A percentile compares a stretch with the other conserved stretches of the same genome.
Evolutionary conservation across 1,140 invertebrate genomes (phyloP).

Genomic region (Ectropis grisescens): DNA sequence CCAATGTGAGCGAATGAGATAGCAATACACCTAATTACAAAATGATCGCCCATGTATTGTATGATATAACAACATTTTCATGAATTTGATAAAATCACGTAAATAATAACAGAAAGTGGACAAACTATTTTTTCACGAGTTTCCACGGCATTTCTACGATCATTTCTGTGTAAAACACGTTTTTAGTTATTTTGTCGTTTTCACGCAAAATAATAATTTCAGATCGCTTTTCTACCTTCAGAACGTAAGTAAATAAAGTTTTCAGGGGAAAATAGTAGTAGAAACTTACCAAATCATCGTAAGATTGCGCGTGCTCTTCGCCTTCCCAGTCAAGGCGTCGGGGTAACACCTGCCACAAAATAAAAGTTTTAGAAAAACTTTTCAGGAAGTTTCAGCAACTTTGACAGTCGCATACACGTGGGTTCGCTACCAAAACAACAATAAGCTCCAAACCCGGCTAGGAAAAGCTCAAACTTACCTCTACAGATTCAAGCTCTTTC

Average conservation of each 20-base stretch:
- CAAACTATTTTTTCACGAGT: slow-evolving; percentile 35
- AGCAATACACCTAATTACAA: slow-evolving; percentile 29
- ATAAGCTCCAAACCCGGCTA: slow-evolving; percentile 57
- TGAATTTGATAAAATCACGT: slow-evolving; percentile 32
- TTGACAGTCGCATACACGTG: slow-evolving; percentile 64
- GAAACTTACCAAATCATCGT: slow-evolving; percentile 90
- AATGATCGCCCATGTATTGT: slow-evolving; percentile 27
- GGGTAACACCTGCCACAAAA: slow-evolving; percentile 88
- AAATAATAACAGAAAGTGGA: slow-evolving; percentile 47
- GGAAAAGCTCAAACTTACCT: slow-evolving; percentile 61
- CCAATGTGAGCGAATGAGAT: slow-evolving; percentile 24
- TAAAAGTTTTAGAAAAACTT: slow-evolving; percentile 46
- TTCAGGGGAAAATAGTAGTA: slow-evolving; percentile 19
- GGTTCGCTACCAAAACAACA: slow-evolving; percentile 55
- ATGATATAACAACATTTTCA: slow-evolving; percentile 41
- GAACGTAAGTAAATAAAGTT: slow-evolving; percentile 45
- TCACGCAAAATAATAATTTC: slow-evolving; percentile 31
- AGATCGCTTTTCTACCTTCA: slow-evolving; percentile 15
- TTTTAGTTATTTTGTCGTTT: slow-evolving; percentile 32
- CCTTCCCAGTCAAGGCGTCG: slow-evolving; percentile 93
- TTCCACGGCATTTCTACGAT: slow-evolving; percentile 40
- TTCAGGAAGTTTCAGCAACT: slow-evolving; percentile 54
- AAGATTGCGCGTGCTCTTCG: slow-evolving; percentile 85
- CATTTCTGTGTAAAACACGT: slow-evolving; percentile 26
- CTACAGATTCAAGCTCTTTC: slow-evolving; percentile 64